Conservation (phyloP, 1,140 invertebrate genomes). For the Ceratina australensis region DNA sequence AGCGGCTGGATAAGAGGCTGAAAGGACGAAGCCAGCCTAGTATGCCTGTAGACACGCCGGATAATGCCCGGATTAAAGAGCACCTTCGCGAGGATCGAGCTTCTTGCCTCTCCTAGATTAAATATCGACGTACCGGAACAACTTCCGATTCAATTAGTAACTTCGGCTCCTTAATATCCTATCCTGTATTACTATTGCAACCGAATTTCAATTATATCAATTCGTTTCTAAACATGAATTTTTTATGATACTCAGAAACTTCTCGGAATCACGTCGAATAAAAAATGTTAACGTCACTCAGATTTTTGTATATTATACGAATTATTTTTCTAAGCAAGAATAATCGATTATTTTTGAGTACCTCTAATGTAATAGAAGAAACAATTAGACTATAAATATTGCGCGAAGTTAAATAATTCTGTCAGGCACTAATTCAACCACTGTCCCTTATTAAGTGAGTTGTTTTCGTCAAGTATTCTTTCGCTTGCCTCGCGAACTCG, state of each 20-base stretch:
- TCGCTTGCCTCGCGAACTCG: not conserved
- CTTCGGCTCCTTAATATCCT: not conserved
- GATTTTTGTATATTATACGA: too few relatives aligned
- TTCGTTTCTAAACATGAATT: too few relatives aligned
- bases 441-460: not conserved
- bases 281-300: too few relatives aligned
- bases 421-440: not conserved
- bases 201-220: too few relatives aligned
- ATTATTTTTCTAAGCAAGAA: too few relatives aligned
- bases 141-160: constrained; percentile 29
- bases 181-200: not conserved
- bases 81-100: constrained; percentile 28
- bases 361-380: not conserved
- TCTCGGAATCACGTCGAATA: too few relatives aligned
- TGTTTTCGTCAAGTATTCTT: not conserved
- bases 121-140: constrained; percentile 29
- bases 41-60: constrained; percentile 50
- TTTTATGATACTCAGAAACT: too few relatives aligned
- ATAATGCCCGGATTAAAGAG: constrained; percentile 58
- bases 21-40: constrained; percentile 50
- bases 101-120: constrained; percentile 47
- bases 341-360: too few relatives aligned
- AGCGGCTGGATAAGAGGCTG: constrained; percentile 48
- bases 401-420: not conserved
- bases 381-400: not conserved